These are phyloP conservation scores for Drosophila ogumai DNA, from an alignment of 1,140 invertebrate species.

Conservation along the genomic window DNA sequence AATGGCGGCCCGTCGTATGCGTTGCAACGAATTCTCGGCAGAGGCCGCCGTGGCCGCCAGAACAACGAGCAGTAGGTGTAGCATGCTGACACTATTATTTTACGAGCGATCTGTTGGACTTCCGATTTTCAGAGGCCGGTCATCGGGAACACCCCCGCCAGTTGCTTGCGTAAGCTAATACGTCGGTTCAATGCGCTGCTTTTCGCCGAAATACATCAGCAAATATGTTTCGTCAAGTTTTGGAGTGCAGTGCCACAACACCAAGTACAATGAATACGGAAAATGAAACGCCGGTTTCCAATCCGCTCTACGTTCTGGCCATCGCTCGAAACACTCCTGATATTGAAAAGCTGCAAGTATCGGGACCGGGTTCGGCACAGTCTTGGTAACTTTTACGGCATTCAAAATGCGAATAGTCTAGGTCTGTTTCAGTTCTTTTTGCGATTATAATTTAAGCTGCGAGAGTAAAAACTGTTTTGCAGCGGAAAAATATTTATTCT, in stretches of 20 bases:
- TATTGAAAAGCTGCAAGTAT: not conserved
- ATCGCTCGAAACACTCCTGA: not conserved
- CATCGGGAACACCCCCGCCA: slow-evolving; percentile 6
- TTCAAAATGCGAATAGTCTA: not conserved
- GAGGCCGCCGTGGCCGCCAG: slow-evolving; percentile 9
- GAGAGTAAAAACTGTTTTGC: too few species aligned
- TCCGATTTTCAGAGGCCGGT: not conserved
- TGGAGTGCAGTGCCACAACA: slow-evolving; percentile 19
- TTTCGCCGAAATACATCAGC: slow-evolving; percentile 19
- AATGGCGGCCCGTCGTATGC: slow-evolving; percentile 19
- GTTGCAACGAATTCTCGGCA: slow-evolving; percentile 8
- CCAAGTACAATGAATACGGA: slow-evolving; percentile 4
- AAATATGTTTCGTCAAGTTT: slow-evolving; percentile 5
- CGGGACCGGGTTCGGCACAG: not conserved
- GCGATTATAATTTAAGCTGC: not conserved
- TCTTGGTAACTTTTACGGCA: not conserved
- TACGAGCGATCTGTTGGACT: not conserved
- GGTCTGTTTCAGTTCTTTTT: not conserved
- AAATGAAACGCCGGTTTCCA: slow-evolving; percentile 19
- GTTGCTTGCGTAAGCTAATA: slow-evolving; percentile 40
- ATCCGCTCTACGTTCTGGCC: slow-evolving; percentile 17
- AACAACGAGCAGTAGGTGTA: slow-evolving; percentile 23
- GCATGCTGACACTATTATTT: slow-evolving; percentile 15
- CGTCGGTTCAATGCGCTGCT: slow-evolving; percentile 5
- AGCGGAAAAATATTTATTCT: too few species aligned